phyloP scores from a whole-genome alignment of 1,140 invertebrate genomes.

The Bombus sibiricus region DNA sequence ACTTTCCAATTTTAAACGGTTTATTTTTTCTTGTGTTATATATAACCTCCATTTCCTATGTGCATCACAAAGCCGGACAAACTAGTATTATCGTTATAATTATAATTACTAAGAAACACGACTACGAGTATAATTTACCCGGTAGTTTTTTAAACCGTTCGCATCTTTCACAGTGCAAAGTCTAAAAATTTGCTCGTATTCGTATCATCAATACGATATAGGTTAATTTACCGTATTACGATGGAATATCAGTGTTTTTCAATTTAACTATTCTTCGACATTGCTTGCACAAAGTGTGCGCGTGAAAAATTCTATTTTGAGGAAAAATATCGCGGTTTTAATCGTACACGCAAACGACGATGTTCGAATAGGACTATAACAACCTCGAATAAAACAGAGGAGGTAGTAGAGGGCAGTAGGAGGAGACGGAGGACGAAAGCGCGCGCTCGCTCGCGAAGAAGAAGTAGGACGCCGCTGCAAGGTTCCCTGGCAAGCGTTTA shows the following conservation, averaged over 20 bases:
- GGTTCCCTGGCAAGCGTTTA: constrained; percentile 60
- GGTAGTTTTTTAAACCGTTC: too few species aligned
- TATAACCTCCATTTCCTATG: background rate
- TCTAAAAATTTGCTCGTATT: background rate
- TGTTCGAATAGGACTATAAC: constrained; percentile 15
- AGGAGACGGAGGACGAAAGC: constrained; percentile 56
- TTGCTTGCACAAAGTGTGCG: background rate
- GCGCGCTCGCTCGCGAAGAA: constrained; percentile 59
- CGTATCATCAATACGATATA: background rate
- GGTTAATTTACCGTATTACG: background rate
- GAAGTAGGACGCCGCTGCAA: constrained; percentile 65
- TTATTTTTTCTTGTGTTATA: constrained; percentile 1
- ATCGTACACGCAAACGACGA: background rate
- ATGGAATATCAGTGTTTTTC: background rate
- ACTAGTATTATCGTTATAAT: constrained; percentile 24
- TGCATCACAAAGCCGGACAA: background rate
- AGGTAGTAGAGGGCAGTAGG: constrained; percentile 27
- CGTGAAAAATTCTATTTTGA: background rate
- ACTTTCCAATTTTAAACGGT: background rate
- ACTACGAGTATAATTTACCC: background rate
- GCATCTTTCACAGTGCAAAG: too few species aligned
- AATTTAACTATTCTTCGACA: background rate
- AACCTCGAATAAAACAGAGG: background rate
- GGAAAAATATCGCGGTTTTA: background rate
- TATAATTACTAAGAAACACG: background rate